Conservation (phyloP, 2,888 invertebrate species). For the Clusia tigrina region DNA sequence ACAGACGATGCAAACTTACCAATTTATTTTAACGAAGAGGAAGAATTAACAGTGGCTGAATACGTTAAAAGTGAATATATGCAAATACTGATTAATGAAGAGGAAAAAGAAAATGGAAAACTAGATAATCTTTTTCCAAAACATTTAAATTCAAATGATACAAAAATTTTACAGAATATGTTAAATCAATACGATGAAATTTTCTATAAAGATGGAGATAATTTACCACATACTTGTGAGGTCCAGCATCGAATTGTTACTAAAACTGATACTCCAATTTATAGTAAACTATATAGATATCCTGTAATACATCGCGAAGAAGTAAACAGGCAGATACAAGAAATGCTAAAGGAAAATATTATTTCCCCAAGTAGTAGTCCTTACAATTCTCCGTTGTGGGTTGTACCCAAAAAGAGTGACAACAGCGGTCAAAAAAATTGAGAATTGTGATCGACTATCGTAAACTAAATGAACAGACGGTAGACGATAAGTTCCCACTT, state of each 20-base stretch:
- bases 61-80: too few relatives aligned
- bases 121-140: too few relatives aligned
- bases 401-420: slow-evolving; percentile 45
- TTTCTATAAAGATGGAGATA: background rate
- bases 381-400: slow-evolving; percentile 43
- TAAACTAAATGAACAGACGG: slow-evolving; percentile 29
- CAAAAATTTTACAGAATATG: too few relatives aligned
- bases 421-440: slow-evolving; percentile 25
- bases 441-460: slow-evolving; percentile 28
- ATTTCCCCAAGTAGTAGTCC: too few relatives aligned
- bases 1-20: too few relatives aligned
- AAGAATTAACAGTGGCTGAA: too few relatives aligned
- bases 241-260: background rate
- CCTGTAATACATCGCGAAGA: slow-evolving; percentile 22
- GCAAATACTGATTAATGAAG: too few relatives aligned
- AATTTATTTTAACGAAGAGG: too few relatives aligned
- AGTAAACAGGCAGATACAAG: slow-evolving; percentile 28
- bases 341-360: slow-evolving; percentile 38
- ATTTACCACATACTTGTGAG: background rate
- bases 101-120: too few relatives aligned
- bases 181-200: too few relatives aligned
- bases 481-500: slow-evolving; percentile 31
- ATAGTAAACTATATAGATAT: background rate
- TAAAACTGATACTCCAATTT: background rate
- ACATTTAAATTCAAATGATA: too few relatives aligned